Evolutionary conservation across 1,140 invertebrate genomes (phyloP).

Genomic region (Stegodyphus mimosarum): DNA sequence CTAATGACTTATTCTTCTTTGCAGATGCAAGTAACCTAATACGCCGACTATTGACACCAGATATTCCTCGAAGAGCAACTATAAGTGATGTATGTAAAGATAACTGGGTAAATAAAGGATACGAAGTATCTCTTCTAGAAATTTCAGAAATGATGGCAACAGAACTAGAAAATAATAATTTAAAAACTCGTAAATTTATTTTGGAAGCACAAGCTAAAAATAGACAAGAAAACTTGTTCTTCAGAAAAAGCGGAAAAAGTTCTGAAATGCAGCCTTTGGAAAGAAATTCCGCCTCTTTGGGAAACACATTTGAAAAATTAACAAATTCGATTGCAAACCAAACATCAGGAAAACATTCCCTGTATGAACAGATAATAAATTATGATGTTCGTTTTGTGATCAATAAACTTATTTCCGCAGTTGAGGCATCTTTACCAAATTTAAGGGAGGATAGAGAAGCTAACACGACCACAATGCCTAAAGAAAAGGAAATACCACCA

Average conservation of each 20-base stretch:
- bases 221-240: neutral
- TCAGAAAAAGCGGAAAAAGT: neutral
- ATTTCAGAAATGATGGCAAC: conserved; percentile 81
- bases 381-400: conserved; percentile 46
- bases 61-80: conserved; percentile 87
- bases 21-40: conserved; percentile 92
- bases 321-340: neutral
- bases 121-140: conserved; percentile 83
- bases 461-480: neutral
- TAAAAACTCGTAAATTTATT: neutral
- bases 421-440: conserved; percentile 2
- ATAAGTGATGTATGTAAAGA: conserved; percentile 93
- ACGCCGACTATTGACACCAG: conserved; percentile 91
- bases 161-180: neutral
- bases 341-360: neutral
- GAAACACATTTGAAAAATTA: neutral
- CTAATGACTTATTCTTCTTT: conserved; percentile 64
- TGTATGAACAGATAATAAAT: conserved; percentile 40
- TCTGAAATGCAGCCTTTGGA: neutral
- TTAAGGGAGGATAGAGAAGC: neutral
- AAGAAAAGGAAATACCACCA: neutral
- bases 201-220: neutral
- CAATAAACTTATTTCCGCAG: conserved; percentile 34
- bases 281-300: neutral
- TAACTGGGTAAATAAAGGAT: conserved; percentile 90